phyloP scores from a whole-genome alignment of 2,888 invertebrate species.

The Andrena haemorrhoa region DNA sequence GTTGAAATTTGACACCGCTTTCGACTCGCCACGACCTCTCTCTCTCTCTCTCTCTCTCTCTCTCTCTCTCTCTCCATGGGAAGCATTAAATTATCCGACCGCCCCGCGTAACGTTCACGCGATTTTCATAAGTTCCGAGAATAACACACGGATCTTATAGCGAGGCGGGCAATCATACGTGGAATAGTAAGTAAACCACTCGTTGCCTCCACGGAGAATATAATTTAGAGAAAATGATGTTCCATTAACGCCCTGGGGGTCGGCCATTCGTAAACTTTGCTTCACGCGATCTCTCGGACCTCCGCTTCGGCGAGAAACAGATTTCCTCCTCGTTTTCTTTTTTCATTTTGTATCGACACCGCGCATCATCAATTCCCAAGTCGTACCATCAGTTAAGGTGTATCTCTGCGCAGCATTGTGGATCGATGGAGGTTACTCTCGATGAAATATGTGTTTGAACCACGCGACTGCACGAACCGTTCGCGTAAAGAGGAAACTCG shows the following conservation, averaged over 20 bases:
- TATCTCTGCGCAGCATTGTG: neutral
- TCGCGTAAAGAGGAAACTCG: slow-evolving; percentile 34
- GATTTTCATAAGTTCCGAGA: slow-evolving; percentile 35
- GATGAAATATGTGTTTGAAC: slow-evolving; percentile 28
- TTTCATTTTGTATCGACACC: too few relatives aligned
- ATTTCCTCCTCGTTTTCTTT: too few relatives aligned
- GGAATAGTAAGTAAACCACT: too few relatives aligned
- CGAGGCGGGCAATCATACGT: slow-evolving; percentile 7
- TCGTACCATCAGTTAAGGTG: neutral
- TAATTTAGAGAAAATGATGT: too few relatives aligned
- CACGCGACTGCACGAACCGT: neutral
- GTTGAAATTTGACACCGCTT: slow-evolving; percentile 7
- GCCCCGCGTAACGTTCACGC: neutral
- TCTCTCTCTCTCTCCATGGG: too few relatives aligned
- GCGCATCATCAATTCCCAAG: too few relatives aligned
- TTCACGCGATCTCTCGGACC: too few relatives aligned
- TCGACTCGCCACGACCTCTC: neutral
- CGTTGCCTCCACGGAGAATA: too few relatives aligned
- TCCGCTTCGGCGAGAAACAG: too few relatives aligned
- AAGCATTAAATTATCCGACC: slow-evolving; percentile 14
- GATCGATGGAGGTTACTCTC: neutral
- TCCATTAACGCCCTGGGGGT: too few relatives aligned
- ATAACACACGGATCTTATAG: neutral
- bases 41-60: neutral
- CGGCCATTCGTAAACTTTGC: too few relatives aligned